A percentile compares a stretch with the other conserved stretches of the same genome.
These are phyloP conservation scores for Columba janthina DNA, from an alignment of 2,113 vertebrate species.

Conservation along the genomic window DNA sequence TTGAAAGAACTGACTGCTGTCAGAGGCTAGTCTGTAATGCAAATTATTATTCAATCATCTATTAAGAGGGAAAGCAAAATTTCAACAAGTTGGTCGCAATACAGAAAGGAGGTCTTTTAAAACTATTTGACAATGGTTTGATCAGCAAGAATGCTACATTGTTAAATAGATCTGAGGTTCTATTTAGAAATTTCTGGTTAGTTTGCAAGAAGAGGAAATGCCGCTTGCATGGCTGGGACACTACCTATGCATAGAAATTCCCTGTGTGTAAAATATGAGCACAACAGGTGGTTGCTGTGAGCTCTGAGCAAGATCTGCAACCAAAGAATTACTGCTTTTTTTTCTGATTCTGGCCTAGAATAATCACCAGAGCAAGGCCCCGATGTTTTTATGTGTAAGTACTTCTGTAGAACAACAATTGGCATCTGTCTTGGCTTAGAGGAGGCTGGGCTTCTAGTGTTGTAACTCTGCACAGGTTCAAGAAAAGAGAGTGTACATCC, in stretches of 20 bases:
- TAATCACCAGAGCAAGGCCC: neutral
- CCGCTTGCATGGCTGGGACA: neutral
- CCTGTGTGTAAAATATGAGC: neutral
- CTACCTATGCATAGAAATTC: neutral
- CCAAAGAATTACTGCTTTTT: neutral
- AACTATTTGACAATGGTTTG: neutral
- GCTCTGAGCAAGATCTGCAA: neutral
- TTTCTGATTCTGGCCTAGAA: neutral
- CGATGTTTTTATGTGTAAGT: neutral
- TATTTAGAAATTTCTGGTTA: neutral
- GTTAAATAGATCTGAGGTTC: neutral
- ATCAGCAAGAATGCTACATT: neutral
- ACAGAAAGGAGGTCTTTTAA: neutral
- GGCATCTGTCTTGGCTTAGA: neutral
- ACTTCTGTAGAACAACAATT: neutral
- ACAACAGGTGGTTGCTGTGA: neutral
- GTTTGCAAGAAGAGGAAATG: neutral
- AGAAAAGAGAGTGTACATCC: neutral
- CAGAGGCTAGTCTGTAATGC: neutral
- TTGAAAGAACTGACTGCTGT: neutral
- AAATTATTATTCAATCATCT: neutral
- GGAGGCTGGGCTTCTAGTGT: neutral
- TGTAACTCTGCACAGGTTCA: neutral
- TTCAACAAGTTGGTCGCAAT: neutral
- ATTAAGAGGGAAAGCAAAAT: neutral